A percentile compares a stretch with the other conserved stretches of the same genome.
phyloP scores from a whole-genome alignment of 23 tunicate genomes.

The Ciona savignyi region DNA sequence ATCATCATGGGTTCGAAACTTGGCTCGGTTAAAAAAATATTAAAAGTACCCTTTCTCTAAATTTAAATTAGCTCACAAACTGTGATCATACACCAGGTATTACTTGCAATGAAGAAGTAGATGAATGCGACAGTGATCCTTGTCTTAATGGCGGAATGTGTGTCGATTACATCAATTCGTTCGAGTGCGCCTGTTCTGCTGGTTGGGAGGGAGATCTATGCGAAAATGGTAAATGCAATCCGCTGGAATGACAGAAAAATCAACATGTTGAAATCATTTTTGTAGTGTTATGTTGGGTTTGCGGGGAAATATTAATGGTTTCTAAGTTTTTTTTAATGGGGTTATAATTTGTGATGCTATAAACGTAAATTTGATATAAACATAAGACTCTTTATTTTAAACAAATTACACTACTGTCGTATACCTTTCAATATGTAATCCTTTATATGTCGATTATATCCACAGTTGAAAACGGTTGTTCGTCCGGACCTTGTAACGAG shows the following conservation, averaged over 20 bases:
- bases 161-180: constrained; percentile 5
- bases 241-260: background rate
- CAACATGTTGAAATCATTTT: background rate
- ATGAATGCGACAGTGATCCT: constrained; percentile 20
- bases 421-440: too few species aligned
- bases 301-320: background rate
- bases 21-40: too few species aligned
- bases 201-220: constrained; percentile 16
- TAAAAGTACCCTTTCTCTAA: too few species aligned
- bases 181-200: constrained; percentile 2
- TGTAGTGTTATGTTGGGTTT: background rate
- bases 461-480: constrained; percentile 36
- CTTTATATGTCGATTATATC: too few species aligned
- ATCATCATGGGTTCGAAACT: too few species aligned
- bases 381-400: too few species aligned
- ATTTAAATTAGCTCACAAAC: too few species aligned
- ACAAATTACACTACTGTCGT: too few species aligned
- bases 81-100: constrained; percentile 4
- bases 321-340: background rate
- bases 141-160: constrained; percentile 12
- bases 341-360: too few species aligned
- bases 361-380: too few species aligned
- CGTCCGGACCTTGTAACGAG: constrained; percentile 28
- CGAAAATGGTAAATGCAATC: constrained; percentile 8
- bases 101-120: constrained; percentile 2